Base-by-base conservation (phyloP, 2,797 vertebrate genomes). In the Columba guinea region DNA sequence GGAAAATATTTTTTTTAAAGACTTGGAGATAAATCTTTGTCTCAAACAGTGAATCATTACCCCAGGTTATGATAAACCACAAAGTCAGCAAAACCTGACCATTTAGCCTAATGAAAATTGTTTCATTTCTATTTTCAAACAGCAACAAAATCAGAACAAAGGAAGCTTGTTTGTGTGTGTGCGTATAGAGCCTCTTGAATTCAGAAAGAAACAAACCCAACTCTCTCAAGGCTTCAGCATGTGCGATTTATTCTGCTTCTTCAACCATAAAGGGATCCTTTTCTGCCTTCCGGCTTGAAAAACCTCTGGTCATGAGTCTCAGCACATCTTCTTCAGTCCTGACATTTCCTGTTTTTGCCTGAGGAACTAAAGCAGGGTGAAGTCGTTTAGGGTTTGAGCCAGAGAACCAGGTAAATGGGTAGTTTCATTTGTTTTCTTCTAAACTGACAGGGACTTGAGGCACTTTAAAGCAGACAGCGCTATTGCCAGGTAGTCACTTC, bases 341-440 rank as follows among this genome's bases (percentile, higher is more conserved):
- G 89, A 79, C 19, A 58, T 93, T 86, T 74, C 52, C 69, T 76
- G 23, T 0, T 88, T 91, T 91, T 79, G 76, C 93, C 91, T 79
- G 69, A 91, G 63, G 83, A 84, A 1, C 30, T 12, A 28, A 58
- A 81, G 48, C 55, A 90, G 55, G 48, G 27, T 46, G 34, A 94
- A 94, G 83, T 53, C 5, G 0, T 88, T 94, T 53, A 88, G n/a
- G 21, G 18, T 41, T 93, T 92, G 28, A 12, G 11, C 35, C 34
- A 34, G 21, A 53, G 53, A 71, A 51, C n/a, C 86, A 71, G 63
- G 77, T 78, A 87, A 84, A 78, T 37, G n/a, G 28, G n/a, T 60
- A 46, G 21, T 89, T 95, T 65, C 44, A 65, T 94, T 93, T 88
- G 39, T 94, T 95, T 81, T 90, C 73, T 56, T 91, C 55, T 82